phyloP scores from a whole-genome alignment of 1,140 invertebrate genomes.

The Meloidogyne exigua region DNA sequence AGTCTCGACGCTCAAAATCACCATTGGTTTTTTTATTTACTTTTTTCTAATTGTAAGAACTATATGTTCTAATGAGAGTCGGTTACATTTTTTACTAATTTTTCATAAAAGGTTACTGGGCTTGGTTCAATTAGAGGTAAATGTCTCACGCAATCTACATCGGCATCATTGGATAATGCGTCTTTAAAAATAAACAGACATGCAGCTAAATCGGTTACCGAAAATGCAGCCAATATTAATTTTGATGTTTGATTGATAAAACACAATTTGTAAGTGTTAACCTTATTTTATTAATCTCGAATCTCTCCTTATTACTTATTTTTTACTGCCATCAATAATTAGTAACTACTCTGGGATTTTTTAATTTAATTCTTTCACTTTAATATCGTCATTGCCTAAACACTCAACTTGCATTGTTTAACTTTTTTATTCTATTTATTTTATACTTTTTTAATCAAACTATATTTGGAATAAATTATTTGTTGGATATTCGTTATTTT shows the following conservation, averaged over 20 bases:
- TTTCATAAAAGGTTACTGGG: neutral
- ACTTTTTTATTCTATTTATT: neutral
- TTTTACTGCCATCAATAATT: neutral
- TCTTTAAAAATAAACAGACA: neutral
- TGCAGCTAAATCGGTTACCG: neutral
- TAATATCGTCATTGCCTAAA: neutral
- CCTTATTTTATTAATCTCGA: neutral
- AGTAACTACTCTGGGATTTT: neutral
- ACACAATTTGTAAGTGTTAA: neutral
- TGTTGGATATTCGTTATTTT: too few relatives aligned
- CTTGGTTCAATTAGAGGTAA: constrained; percentile 4
- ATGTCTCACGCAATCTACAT: neutral
- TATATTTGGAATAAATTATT: neutral
- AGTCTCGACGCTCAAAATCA: constrained; percentile 17
- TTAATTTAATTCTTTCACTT: neutral
- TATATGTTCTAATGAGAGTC: too few relatives aligned
- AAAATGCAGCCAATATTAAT: neutral
- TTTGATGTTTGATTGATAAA: neutral
- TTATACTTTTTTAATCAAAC: too few relatives aligned
- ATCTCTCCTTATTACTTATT: neutral
- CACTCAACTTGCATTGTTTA: neutral
- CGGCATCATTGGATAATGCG: neutral
- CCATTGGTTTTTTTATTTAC: constrained; percentile 26
- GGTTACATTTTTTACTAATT: too few relatives aligned
- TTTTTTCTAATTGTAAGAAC: too few relatives aligned